Conservation (phyloP, 2,113 vertebrate species). For the Camelus bactrianus region DNA sequence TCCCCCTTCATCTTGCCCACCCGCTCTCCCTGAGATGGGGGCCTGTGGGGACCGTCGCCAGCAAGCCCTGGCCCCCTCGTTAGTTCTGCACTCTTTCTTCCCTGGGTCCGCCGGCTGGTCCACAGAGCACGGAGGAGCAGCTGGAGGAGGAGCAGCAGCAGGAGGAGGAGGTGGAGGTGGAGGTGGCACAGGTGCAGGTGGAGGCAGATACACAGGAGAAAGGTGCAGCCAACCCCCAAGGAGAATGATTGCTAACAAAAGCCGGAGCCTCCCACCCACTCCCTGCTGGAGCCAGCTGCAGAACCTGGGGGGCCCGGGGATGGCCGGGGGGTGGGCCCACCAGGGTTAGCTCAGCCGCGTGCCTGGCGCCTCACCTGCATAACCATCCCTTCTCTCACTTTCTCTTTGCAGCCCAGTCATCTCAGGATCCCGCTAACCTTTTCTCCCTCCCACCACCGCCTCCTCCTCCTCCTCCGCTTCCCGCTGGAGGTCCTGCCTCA, state of each 20-base stretch:
- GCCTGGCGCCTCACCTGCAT: constrained; percentile 81
- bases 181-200: constrained; percentile 84
- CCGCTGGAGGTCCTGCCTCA: constrained; percentile 80
- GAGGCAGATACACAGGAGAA: constrained; percentile 87
- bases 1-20: constrained; percentile 92
- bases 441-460: constrained; percentile 81
- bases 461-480: constrained; percentile 80
- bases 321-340: constrained; percentile 63
- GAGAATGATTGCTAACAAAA: constrained; percentile 80
- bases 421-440: constrained; percentile 83
- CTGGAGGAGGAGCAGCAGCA: constrained; percentile 84
- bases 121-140: constrained; percentile 87
- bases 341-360: constrained; percentile 72
- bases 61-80: constrained; percentile 11
- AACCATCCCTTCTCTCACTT: constrained; percentile 80
- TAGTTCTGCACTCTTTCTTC: constrained; percentile 87
- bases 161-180: constrained; percentile 87
- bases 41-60: constrained; percentile 40
- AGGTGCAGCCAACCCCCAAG: constrained; percentile 88
- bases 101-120: constrained; percentile 87
- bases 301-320: constrained; percentile 66
- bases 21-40: constrained; percentile 88
- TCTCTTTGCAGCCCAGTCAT: constrained; percentile 85
- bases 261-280: constrained; percentile 81
- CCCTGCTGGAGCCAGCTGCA: constrained; percentile 84